Percentiles rank a stretch among this genome's conserved stretches.
Evolutionary conservation across 2,888 invertebrate species (phyloP).

Genomic region (Ischnura elegans): DNA sequence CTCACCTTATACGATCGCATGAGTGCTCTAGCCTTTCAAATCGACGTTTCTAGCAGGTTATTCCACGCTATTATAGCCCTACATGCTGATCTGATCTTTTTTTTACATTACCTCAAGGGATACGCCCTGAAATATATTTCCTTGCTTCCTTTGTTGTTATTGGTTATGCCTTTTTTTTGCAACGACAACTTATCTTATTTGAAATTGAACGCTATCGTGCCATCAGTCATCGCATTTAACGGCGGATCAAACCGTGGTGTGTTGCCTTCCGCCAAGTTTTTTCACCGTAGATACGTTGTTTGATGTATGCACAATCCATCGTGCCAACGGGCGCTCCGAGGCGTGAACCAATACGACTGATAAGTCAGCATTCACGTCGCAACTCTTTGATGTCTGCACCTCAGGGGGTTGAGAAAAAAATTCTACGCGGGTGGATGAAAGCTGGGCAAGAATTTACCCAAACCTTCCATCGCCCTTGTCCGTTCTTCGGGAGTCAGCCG

Average conservation of each 20-base stretch:
- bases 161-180: too few relatives aligned
- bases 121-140: too few relatives aligned
- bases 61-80: too few relatives aligned
- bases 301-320: neutral
- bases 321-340: neutral
- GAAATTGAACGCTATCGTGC: neutral
- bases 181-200: too few relatives aligned
- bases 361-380: neutral
- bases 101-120: too few relatives aligned
- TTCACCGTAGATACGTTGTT: neutral
- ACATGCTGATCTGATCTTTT: too few relatives aligned
- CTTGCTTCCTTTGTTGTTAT: too few relatives aligned
- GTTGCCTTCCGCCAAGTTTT: neutral
- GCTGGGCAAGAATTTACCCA: neutral
- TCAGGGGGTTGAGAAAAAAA: neutral
- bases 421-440: neutral
- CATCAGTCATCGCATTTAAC: too few relatives aligned
- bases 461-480: neutral
- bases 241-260: neutral
- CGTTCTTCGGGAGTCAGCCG: neutral
- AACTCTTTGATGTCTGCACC: neutral
- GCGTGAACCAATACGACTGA: neutral
- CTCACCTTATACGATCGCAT: too few relatives aligned
- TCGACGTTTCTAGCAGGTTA: too few relatives aligned
- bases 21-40: too few relatives aligned